A percentile compares a stretch with the other conserved stretches of the same genome.
phyloP scores from a whole-genome alignment of 2,797 vertebrate genomes.

The Sebastes paucispinis region DNA sequence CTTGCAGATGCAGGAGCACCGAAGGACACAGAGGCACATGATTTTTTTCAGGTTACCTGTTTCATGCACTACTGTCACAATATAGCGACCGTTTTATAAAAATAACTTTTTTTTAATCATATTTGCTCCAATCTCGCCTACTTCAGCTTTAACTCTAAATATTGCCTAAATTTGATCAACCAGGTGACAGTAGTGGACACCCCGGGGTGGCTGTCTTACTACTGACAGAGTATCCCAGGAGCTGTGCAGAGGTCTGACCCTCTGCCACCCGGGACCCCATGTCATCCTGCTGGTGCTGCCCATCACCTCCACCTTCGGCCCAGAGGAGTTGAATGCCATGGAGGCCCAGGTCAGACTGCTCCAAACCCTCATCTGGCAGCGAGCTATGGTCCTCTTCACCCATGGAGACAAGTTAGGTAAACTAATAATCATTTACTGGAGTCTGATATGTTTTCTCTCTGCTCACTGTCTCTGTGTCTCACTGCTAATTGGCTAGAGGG shows the following conservation, averaged over 20 bases:
- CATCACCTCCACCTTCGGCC: slow-evolving; percentile 9
- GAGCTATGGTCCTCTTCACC: slow-evolving; percentile 58
- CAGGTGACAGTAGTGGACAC: slow-evolving; percentile 65
- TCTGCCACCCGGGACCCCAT: slow-evolving; percentile 34
- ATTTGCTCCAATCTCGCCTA: too few species aligned
- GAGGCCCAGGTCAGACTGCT: slow-evolving; percentile 40
- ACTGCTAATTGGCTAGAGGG: too few species aligned
- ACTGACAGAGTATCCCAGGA: slow-evolving; percentile 35
- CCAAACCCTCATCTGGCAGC: slow-evolving; percentile 37
- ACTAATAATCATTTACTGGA: too few species aligned
- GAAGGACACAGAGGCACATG: too few species aligned
- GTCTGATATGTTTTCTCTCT: too few species aligned
- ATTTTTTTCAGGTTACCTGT: too few species aligned
- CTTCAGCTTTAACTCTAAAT: too few species aligned
- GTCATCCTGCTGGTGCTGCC: slow-evolving; percentile 57
- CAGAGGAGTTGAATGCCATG: slow-evolving; percentile 30
- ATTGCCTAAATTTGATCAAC: not conserved
- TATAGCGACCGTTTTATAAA: too few species aligned
- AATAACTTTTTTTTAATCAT: too few species aligned
- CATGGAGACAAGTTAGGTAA: slow-evolving; percentile 39
- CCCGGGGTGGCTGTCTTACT: slow-evolving; percentile 41
- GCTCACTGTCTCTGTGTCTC: too few species aligned
- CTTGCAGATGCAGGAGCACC: too few species aligned
- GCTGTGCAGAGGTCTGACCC: slow-evolving; percentile 23
- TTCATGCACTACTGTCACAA: too few species aligned